Base-by-base conservation (phyloP, 1,140 invertebrate species). In the Caenorhabditis briggsae region DNA sequence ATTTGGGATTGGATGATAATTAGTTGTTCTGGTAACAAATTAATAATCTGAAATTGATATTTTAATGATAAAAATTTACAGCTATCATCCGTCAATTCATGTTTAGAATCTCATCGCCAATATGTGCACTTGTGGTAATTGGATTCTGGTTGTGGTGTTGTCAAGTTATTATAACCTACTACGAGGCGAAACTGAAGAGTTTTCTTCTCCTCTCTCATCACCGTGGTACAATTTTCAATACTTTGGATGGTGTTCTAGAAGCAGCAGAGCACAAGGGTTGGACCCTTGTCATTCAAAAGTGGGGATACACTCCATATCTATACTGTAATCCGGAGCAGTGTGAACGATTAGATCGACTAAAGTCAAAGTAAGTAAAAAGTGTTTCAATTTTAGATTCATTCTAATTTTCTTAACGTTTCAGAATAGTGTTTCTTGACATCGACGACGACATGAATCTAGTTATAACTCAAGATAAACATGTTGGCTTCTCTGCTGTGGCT, bases 131-230 rank as follows among this genome's bases (percentile, higher is more conserved):
- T 5, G 84, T 85, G 5, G 6, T 85, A n/a, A 53, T 85, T 65
- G 84, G 84, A 12, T 78, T 85, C 58, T 85, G 84, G 84, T 58
- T 85, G 9, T 85, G 48, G 46, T 85, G 61, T 43, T 85, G 84
- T 78, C 46, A 46, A 43, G 23, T 85, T 8, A 85, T 85, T 16
- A 58, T 74, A 14, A 78, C 53, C 33, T 70, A 74, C 46, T 85
- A 85, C 56, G 53, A 85, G n/a, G 84, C 84, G n/a, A 85, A 85
- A 43, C 64, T 85, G 5, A 85, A 85, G 12, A 85, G 84, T 74
- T 85, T 85, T 53, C 58, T 85, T 33, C 61, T 65, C 2, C 18
- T 85, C 5, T 85, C 84, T 23, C 84, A 85, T 50, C 61, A 64
- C 55, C 46, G 84, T 7, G 84, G 84, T 6, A 85, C 84, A 14